These are phyloP conservation scores for Gordius sp. DNA, from an alignment of 2,888 invertebrate species.

Conservation along the genomic window DNA sequence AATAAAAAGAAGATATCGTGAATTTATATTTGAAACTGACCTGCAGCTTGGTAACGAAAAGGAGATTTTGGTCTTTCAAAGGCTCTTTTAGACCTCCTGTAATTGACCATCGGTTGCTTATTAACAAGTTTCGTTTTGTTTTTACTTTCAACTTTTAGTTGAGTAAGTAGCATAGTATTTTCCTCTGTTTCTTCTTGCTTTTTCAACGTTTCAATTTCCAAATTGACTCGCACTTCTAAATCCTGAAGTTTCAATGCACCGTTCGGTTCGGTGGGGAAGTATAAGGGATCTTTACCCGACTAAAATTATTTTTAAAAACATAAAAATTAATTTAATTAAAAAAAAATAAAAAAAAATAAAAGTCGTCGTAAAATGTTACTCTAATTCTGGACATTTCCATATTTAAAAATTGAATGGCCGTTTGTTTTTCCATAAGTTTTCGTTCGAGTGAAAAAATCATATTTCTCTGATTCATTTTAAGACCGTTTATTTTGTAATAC, in stretches of 20 bases:
- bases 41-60: not conserved
- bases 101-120: too few species aligned
- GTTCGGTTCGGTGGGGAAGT: not conserved
- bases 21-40: too few species aligned
- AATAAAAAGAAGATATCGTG: too few species aligned
- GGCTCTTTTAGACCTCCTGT: not conserved
- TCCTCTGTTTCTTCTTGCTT: slow-evolving; percentile 1
- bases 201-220: not conserved
- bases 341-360: too few species aligned
- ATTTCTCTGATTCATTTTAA: not conserved
- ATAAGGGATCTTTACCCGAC: slow-evolving; percentile 12
- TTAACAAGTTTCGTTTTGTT: not conserved
- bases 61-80: slow-evolving; percentile 10
- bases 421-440: slow-evolving; percentile 1
- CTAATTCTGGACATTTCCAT: slow-evolving; percentile 12
- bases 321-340: too few species aligned
- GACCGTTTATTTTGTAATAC: not conserved
- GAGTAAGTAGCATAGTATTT: not conserved
- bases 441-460: not conserved
- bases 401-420: slow-evolving; percentile 14
- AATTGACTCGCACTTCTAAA: not conserved
- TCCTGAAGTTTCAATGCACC: not conserved
- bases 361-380: too few species aligned
- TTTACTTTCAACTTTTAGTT: slow-evolving; percentile 7
- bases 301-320: not conserved